Base-by-base conservation (phyloP, 2,797 vertebrate genomes). In the Chelon auratus region DNA sequence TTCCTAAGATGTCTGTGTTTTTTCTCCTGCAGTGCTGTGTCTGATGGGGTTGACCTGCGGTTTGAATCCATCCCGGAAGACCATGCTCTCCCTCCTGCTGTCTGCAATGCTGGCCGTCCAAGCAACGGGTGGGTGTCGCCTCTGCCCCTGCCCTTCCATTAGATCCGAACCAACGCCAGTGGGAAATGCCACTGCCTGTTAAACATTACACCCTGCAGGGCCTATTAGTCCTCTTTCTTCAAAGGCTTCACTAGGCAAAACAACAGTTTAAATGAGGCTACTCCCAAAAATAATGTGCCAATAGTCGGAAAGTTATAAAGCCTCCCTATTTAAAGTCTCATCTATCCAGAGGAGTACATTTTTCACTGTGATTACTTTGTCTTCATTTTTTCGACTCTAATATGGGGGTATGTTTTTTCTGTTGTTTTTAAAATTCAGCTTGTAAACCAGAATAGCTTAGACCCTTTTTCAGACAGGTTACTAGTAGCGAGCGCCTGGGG, bases 31-130 rank as follows among this genome's bases (percentile, higher is more conserved):
- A 93, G 91, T 2, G 8, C 83, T 73, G 81, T 54, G 77, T 80
- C 82, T 93, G 86, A 92, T 84, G 84, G 79, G 56, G 62, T 45
- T 62, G 66, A 81, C 65, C 82, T 57, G 58, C 75, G 9, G 68
- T 80, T 84, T 52, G 33, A 80, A 69, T 86, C 85, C 76, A 69
- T 75, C 70, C 70, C 24, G 57, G 83, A 83, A 85, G 80, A 90
- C 64, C 84, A 94, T 94, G 93, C 84, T 93, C 80, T 71, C 82
- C 78, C 80, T 93, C 76, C 89, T 94, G 88, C 82, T 94, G 79
- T 62, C 76, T 15, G 45, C 75, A 18, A 82, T 94, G 82, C 87
- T 94, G 83, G 87, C 85, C 24, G 57, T 91, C 67, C 90, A 88
- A 68, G 79, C 89, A 68, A 77, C 86, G 77, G 93, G 94, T 94